A percentile compares a stretch with the other conserved stretches of the same genome.
These are phyloP conservation scores for Scaptomyza graminum DNA, from an alignment of 1,140 invertebrate species.

Conservation along the genomic window DNA sequence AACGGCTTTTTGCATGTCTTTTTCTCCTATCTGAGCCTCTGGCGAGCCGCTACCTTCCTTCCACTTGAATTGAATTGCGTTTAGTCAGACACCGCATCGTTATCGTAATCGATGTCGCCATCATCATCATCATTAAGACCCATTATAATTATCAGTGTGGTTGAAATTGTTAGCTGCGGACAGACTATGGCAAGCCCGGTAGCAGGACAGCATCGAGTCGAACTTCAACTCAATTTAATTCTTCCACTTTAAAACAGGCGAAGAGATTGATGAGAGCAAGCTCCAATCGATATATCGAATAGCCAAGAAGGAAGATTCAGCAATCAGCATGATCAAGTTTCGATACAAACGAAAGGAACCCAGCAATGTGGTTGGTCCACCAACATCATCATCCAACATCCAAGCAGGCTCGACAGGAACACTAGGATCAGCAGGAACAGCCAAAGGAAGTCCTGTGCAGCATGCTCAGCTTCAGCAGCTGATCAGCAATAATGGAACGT, in stretches of 20 bases:
- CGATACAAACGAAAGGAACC: constrained; percentile 86
- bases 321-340: constrained; percentile 86
- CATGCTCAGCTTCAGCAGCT: constrained; percentile 60
- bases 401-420: constrained; percentile 50
- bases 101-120: constrained; percentile 12
- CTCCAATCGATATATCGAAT: not conserved
- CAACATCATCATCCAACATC: not conserved
- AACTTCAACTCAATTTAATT: not conserved
- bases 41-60: not conserved
- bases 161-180: not conserved
- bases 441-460: constrained; percentile 50
- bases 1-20: constrained; percentile 13
- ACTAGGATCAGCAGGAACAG: constrained; percentile 10
- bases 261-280: not conserved
- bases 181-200: not conserved
- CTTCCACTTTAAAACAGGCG: not conserved
- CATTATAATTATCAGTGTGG: not conserved
- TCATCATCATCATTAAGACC: not conserved
- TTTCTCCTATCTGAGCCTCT: too few species aligned
- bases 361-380: constrained; percentile 59
- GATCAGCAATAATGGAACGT: constrained; percentile 74
- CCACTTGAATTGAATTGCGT: constrained; percentile 8
- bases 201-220: not conserved
- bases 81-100: constrained; percentile 25
- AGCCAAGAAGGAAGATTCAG: not conserved